Evolutionary conservation across 2,888 invertebrate species (phyloP).

Genomic region (Galeopsomyia nigrocyanea): DNA sequence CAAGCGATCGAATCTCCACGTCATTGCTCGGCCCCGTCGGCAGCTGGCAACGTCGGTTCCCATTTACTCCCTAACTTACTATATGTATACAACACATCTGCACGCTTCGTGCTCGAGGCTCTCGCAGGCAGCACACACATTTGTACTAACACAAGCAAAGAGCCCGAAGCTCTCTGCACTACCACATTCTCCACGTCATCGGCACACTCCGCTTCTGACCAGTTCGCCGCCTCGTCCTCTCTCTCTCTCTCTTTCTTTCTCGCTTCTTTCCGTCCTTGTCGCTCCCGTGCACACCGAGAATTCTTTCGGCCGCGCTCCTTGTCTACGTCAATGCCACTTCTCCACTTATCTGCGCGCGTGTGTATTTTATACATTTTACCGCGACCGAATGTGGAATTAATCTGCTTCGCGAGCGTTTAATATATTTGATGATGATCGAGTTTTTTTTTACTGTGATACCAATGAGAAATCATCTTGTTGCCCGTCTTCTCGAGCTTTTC

Average conservation of each 20-base stretch:
- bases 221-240: constrained; percentile 24
- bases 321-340: constrained; percentile 46
- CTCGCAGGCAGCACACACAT: background rate
- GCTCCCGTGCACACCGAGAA: background rate
- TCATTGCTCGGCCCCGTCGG: background rate
- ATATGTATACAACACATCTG: constrained; percentile 1
- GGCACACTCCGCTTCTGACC: constrained; percentile 36
- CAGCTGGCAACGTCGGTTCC: constrained; percentile 30
- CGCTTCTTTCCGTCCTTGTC: background rate
- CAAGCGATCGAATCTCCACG: background rate
- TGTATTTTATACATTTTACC: constrained; percentile 9
- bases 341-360: constrained; percentile 34
- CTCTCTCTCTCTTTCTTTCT: constrained; percentile 15
- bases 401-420: constrained; percentile 1
- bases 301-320: constrained; percentile 13
- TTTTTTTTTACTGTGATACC: too few relatives aligned
- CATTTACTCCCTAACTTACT: too few relatives aligned
- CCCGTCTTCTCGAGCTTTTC: too few relatives aligned
- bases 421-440: too few relatives aligned
- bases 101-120: background rate
- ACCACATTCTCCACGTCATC: background rate
- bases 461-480: too few relatives aligned
- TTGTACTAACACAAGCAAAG: background rate
- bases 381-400: constrained; percentile 30
- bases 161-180: background rate